Base-by-base conservation (phyloP, 2,797 vertebrate species). In the Lemur catta region DNA sequence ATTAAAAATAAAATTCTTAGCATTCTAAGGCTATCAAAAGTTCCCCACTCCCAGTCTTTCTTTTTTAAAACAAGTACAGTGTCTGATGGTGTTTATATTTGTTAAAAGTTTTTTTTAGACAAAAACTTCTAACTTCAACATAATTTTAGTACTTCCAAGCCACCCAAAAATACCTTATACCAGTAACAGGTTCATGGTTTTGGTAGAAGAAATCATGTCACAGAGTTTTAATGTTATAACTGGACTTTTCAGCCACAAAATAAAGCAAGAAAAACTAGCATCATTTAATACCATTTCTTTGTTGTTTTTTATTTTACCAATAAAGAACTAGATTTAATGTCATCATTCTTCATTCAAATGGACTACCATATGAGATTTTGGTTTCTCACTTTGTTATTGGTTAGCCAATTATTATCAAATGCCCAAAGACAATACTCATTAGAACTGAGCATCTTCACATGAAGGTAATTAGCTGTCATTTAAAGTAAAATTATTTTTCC, bases 1-100 rank as follows among this genome's bases (percentile, higher is more conserved):
- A 92, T 91, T 95, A 93, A 94, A 97, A 96, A 96, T 89, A 90
- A 94, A 92, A 20, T 90, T 91, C 80, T 93, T 93, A 72, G 46
- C 46, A 97, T 89, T 65, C 28, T 30, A 94, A 71, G 81, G 4
- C 48, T 93, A 91, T 85, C 35, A 22, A 93, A 97, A 94, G 48
- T 86, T 18, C 11, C 30, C 11, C 18, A 61, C 20, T 0, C 0
- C 4, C 6, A 38, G 24, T 61, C 10, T 61, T 57, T 78, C 26
- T 61, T 50, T 78, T 74, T 63, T 65, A 78, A 89, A 28, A 71
- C 43, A 96, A 72, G 14, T 86, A 84, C 26, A 92, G 41, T 69
- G 57, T 7, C 22, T 84, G 22, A 20, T 78, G n/a, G 20, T 91
- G 22, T 91, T 84, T 8, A 52, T 33, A 41, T 43, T 80, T 93